Evolutionary conservation across 2,113 vertebrate species (phyloP), one percentile per base, ranked within the genome.

Genomic region (Hippocampus zosterae): DNA sequence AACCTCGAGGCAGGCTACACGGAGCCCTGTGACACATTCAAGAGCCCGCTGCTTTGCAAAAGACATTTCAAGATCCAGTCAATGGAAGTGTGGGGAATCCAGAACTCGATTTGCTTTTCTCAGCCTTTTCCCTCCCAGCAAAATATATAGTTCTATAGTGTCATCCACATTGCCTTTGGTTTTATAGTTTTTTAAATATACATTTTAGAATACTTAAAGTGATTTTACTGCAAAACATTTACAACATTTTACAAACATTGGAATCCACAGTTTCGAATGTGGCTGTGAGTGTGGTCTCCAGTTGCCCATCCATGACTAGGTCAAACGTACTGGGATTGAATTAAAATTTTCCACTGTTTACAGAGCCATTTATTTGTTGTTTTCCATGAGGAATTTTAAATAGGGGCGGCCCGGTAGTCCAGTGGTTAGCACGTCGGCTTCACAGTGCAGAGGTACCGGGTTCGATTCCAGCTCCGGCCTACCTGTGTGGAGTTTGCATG

Each of bases 1-100:
- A 85, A 85, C 69, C 89, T 95, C 25, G 70, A 88, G 53, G 69
- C 69, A 68, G 94, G 94, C 10, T 86, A 0, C 79, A 93, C 93
- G 0, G 91, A 92, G 74, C 72, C 7, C 55, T 95, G 95, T 16
- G 91, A 94, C 80, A 94, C 93, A 3, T 95, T 95, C 7, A 91
- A 93, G 77, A 96, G 92, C 79, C 85, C 79, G n/a, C 91, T 92
- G 0, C 93, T 95, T 61, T 95, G 93, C 85, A 92, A 85, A 72
- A 87, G 92, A 74, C 77, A 87, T 75, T 96, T 95, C 86, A 92
- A 91, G 83, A 92, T 96, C 81, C 94, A 94, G 75, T 85, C 88
- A 6, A 48, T 95, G 74, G 94, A 96, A 71, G 93, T 90, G 16
- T 95, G 95, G 93, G 92, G 94, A 62, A 92, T 95, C 40, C 92